phyloP scores from a whole-genome alignment of 2,888 invertebrate genomes.

The Caenorhabditis sp. region DNA sequence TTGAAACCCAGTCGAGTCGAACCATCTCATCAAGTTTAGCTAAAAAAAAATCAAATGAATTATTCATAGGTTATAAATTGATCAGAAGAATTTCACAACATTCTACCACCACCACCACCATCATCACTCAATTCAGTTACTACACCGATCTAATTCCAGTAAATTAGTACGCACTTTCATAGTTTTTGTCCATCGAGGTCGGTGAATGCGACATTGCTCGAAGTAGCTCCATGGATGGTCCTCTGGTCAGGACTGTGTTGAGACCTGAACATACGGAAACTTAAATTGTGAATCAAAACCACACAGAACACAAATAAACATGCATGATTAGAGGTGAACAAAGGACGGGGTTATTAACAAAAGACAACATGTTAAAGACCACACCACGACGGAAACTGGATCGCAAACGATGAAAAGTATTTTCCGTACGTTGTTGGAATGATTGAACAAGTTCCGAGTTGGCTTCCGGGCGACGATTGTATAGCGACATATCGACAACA shows the following conservation, averaged over 20 bases:
- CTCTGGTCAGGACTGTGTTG: slow-evolving; percentile 13
- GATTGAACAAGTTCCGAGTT: slow-evolving; percentile 17
- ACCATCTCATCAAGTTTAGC: slow-evolving; percentile 51
- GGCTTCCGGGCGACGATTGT: slow-evolving; percentile 9
- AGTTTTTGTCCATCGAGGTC: too few relatives aligned
- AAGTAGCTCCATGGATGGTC: slow-evolving; percentile 19
- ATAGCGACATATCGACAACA: neutral
- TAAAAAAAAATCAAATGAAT: slow-evolving; percentile 56
- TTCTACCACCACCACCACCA: neutral
- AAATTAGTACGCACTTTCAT: slow-evolving; percentile 7
- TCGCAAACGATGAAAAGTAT: slow-evolving; percentile 13
- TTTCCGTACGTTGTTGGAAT: slow-evolving; percentile 33
- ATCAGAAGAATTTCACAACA: neutral
- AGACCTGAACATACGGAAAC: slow-evolving; percentile 15
- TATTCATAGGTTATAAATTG: neutral
- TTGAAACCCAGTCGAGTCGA: slow-evolving; percentile 90
- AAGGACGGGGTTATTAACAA: slow-evolving; percentile 5
- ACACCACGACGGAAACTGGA: slow-evolving; percentile 33
- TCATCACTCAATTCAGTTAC: too few relatives aligned
- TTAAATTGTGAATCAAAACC: neutral
- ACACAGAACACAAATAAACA: neutral
- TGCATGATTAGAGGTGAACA: neutral
- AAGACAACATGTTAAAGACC: slow-evolving; percentile 12
- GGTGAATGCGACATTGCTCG: slow-evolving; percentile 14
- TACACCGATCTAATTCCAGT: neutral